Base-by-base conservation (phyloP, 2,888 invertebrate species). In the Ryuthela nishihirai region DNA sequence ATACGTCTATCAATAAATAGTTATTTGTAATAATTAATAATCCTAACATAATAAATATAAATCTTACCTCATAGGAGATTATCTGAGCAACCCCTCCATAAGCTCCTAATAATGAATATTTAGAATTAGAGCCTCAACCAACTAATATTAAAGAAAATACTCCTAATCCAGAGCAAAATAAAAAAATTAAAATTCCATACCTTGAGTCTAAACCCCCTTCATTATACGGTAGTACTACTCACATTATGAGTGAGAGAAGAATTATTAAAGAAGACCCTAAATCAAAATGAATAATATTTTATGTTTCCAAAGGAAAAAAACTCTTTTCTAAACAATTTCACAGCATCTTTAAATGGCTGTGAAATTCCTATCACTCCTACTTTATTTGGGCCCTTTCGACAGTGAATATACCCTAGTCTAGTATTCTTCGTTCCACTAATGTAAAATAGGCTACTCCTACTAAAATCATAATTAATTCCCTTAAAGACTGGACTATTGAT, bases 21-120 rank as follows among this genome's bases (percentile, higher is more conserved):
- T 76, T 73, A 41, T 78, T 77, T 75, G 81, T 74, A 73, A 83
- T 72, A 75, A 83, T 70, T 71, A 83, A 70, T 72, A 80, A 76
- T 56, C 78, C 79, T 70, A 83, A 72, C 72, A 85, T 76, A 78
- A 85, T 79, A 70, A 85, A 79, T 71, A 79, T 73, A 71, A 85
- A 79, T 15, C 82, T 83, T 32, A 86, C 83, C 74, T 86, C 85
- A 81, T 85, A 86, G 70, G 85, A 85, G 82, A 86, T 83, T 54
- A 82, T 83, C 74, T 86, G 85, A 73, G 84, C 83, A 0, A 85
- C 80, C 1, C 81, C 78, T 0, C 85, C 85, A 64, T 85, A 75
- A 0, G 81, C 78, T 0, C 85, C 85, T 70, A 86, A 79, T 71
- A 85, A 77, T 35, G 84, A 75, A 82, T 85, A 86, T 76, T 81